Evolutionary conservation across 2,888 invertebrate species (phyloP), one percentile per base, ranked within the genome.

Genomic region (Tenthredo livida): DNA sequence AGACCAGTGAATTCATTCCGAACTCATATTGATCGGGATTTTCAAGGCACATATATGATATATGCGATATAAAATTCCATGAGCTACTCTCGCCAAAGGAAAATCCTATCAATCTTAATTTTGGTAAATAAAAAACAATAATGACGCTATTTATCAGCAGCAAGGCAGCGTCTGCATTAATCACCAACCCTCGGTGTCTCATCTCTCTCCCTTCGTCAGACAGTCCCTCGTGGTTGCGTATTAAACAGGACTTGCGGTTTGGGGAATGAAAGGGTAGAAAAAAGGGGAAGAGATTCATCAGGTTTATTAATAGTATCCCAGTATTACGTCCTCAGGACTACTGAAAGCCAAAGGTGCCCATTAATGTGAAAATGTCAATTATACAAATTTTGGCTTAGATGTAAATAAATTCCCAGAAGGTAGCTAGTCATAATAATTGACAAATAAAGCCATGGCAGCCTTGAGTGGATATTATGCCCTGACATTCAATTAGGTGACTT

Each of bases 91-190:
- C 5, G 15, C 70, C n/a, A n/a, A 58, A n/a, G 17, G 47, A 21
- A 33, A 58, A 78, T 12, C 47, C 84, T 70, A 87, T 86, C 77
- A 47, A 85, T 87, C 84, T 87, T 86, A 84, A 87, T 87, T 86
- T 87, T 47, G 7, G 40, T 21, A 58, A 72, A 70, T 84, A 82
- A 73, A 84, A 84, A 86, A 85, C 82, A 83, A 70, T 84, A 65
- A 86, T 84, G 75, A 80, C 65, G 75, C 58, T 85, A 77, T 87
- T 86, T 82, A 87, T 87, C 85, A 87, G 72, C 40, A 33, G 43
- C 61, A 72, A 37, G 65, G 29, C 47, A 73, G 84, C 50, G 33
- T 83, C 75, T 43, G 47, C 86, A 84, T 87, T 87, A 87, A 87
- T 86, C 85, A 87, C 70, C 85, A 40, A 21, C 50, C 29, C 47